Evolutionary conservation across 2,113 vertebrate genomes (phyloP).

Genomic region (Nothocercus julius): DNA sequence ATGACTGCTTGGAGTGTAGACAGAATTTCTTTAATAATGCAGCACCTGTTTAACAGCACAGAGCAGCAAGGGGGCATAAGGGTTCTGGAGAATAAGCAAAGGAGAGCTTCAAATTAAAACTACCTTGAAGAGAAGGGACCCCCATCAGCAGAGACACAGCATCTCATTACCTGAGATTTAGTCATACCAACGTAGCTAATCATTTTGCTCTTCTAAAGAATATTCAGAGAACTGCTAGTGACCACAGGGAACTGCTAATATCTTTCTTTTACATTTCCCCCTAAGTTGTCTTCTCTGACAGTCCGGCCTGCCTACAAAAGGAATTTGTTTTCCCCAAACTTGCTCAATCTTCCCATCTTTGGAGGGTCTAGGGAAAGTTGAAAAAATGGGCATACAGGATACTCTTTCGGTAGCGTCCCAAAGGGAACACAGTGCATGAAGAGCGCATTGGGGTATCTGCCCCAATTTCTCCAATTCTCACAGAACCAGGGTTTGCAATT

Average conservation of each 20-base stretch:
- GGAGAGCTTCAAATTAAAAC: slow-evolving; percentile 22
- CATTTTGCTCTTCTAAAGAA: slow-evolving; percentile 32
- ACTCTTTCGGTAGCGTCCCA: slow-evolving; percentile 15
- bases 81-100: slow-evolving; percentile 5
- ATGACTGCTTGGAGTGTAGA: not conserved
- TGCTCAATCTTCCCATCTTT: slow-evolving; percentile 22
- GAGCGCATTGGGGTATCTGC: slow-evolving; percentile 46
- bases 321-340: slow-evolving; percentile 62
- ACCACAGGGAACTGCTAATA: slow-evolving; percentile 49
- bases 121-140: not conserved
- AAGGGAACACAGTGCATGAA: slow-evolving; percentile 39
- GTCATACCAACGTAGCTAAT: slow-evolving; percentile 32
- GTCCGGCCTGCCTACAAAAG: slow-evolving; percentile 42
- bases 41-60: slow-evolving; percentile 13
- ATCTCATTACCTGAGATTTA: slow-evolving; percentile 24
- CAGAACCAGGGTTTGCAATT: slow-evolving; percentile 30
- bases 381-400: slow-evolving; percentile 52
- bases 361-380: slow-evolving; percentile 35
- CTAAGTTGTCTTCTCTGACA: slow-evolving; percentile 25
- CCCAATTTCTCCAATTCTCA: slow-evolving; percentile 49
- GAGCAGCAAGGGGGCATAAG: not conserved
- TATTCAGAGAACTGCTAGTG: slow-evolving; percentile 50
- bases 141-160: not conserved
- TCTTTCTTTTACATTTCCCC: slow-evolving; percentile 51
- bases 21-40: not conserved